Evolutionary conservation across 2,888 invertebrate genomes (phyloP), one percentile per base, ranked within the genome.

Genomic region (Pecten maximus): DNA sequence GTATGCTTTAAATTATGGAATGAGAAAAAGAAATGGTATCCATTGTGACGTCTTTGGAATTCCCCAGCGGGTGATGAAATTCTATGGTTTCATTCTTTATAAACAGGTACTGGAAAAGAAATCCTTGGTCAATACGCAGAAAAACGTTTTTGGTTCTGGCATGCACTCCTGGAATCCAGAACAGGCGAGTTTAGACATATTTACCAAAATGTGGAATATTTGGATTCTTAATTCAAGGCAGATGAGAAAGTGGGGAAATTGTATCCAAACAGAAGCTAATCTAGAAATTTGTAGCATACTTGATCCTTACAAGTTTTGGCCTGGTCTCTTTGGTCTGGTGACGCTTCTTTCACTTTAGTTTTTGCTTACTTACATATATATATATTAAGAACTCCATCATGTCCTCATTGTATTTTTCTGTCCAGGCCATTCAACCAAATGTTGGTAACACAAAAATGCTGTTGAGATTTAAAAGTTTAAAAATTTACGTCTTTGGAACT

Each of bases 31-130:
- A 74, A 35, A 74, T 0, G 74, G 74, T 74, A 74, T 74, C 74
- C 35, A 74, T 74, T 28, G 74, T 74, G 28, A 74, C 74, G 28
- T 74, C 35, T 74, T 74, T 74, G 74, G 74, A 74, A 74, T 74
- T 74, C 35, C 74, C 74, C 74, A 35, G 74, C 74, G 74, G 35
- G 74, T 74, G 74, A 74, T 74, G 35, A 74, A 74, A 74, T 74
- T 74, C 74, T 74, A 74, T 74, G 74, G 74, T 74, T 74, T 74
- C 74, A 74, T 74, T 74, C 74, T 74, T 74, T 74, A 74, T 74
- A 74, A 74, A 74, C 74, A 74, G 74, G 74, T 74, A 74, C 74
- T 74, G 74, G 74, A 74, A 74, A 74, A 74, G 74, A 74, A 74
- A 74, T 74, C 74, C 74, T 35, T 35, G 74, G 74, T 74, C 74